Evolutionary conservation across 2,113 vertebrate genomes (phyloP), one percentile per base, ranked within the genome.

Genomic region (Phrynocephalus versicolor): DNA sequence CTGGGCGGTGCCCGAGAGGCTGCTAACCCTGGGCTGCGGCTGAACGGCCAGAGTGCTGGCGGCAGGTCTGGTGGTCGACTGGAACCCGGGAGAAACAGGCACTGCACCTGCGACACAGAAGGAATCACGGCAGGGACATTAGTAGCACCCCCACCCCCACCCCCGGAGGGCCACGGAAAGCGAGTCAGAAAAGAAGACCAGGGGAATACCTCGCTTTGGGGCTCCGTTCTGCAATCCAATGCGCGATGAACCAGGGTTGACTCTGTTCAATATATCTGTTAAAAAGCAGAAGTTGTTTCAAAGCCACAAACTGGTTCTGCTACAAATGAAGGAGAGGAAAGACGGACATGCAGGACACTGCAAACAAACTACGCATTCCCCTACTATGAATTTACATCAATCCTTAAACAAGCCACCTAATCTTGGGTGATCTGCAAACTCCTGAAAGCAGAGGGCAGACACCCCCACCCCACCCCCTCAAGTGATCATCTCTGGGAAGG

Each of bases 231-330:
- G 96, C 93, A 96, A 93, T 92, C 92, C 95, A 83, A 91, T 92
- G 88, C 94, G 93, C 91, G 95, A 79, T 90, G 95, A 95, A 92
- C 94, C 93, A 91, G 94, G 88, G 79, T 97, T 95, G 89, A 96
- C 94, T 96, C 95, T 96, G 91, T 96, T 95, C 93, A 97, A 95
- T 94, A 96, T 96, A 96, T 96, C 97, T 97, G 94, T 90, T 94
- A 92, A 96, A 87, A 21, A 96, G 93, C 88, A 88, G 95, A 69
- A 92, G 87, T 87, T 88, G 76, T 88, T 89, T 94, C 92, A 93
- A 92, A 91, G 90, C 57, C 77, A 87, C 87, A 87, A 23, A 51
- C 85, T 83, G 88, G 85, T 91, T 81, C n/a, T 60, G 87, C 76
- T 82, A 51, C 82, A 64, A 89, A 33, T n/a, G 86, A 86, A 77